Evolutionary conservation across 1,140 invertebrate species (phyloP).

Genomic region (Oedothorax gibbosus): DNA sequence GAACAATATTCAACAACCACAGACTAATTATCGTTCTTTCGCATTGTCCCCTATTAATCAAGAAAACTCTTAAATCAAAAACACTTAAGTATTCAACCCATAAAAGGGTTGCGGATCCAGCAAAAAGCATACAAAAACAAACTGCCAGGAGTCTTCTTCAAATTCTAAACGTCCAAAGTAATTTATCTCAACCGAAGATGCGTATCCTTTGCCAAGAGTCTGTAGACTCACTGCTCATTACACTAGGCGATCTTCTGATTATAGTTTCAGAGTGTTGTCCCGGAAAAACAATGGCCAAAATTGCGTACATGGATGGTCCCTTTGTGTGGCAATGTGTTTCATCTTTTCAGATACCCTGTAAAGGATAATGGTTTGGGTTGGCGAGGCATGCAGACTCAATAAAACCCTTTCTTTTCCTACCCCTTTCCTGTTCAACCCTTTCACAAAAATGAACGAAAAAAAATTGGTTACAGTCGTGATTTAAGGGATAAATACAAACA

Average conservation of each 20-base stretch:
- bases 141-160: conserved; percentile 29
- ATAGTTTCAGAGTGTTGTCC: conserved; percentile 40
- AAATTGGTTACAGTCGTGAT: conserved; percentile 17
- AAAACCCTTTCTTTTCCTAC: conserved; percentile 23
- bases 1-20: conserved; percentile 47
- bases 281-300: conserved; percentile 23
- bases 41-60: conserved; percentile 50
- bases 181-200: conserved; percentile 57
- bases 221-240: conserved; percentile 55
- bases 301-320: conserved; percentile 47
- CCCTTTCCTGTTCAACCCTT: conserved; percentile 53
- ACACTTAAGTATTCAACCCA: conserved; percentile 19
- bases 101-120: conserved; percentile 4
- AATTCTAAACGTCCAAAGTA: conserved; percentile 50
- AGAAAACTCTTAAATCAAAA: conserved; percentile 46
- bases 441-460: conserved; percentile 20
- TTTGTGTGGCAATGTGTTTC: conserved; percentile 49
- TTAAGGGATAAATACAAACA: conserved; percentile 49
- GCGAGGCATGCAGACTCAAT: conserved; percentile 36
- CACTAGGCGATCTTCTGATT: conserved; percentile 32
- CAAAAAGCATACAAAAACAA: conserved; percentile 11
- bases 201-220: conserved; percentile 52
- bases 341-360: conserved; percentile 48
- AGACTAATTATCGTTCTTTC: conserved; percentile 35
- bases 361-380: conserved; percentile 47